These are phyloP conservation scores for Margarornis squamiger DNA, from an alignment of 2,797 vertebrate genomes.

Conservation along the genomic window DNA sequence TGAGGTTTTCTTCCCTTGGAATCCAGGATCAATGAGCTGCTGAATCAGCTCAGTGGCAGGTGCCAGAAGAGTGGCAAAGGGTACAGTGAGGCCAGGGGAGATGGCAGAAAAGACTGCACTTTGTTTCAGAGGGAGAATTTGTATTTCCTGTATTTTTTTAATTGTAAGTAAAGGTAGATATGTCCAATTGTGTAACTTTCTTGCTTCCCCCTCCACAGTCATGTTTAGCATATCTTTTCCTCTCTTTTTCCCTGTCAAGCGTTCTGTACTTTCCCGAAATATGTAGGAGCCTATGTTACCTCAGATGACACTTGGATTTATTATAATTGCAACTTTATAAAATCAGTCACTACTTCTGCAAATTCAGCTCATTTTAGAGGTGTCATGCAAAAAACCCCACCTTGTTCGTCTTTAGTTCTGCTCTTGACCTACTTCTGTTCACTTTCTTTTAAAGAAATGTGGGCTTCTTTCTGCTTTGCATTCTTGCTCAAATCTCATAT, in stretches of 20 bases:
- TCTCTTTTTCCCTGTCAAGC: neutral
- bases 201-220: neutral
- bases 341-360: neutral
- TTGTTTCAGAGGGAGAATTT: neutral
- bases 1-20: neutral
- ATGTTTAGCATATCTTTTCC: neutral
- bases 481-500: neutral
- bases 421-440: neutral
- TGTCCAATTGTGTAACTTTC: neutral
- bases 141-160: neutral
- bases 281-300: neutral
- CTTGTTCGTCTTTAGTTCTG: neutral
- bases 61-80: neutral
- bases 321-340: neutral
- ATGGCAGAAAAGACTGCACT: neutral
- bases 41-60: neutral
- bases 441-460: neutral
- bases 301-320: neutral
- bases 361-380: neutral
- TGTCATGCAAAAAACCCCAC: fast-evolving
- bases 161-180: neutral
- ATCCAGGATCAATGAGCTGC: neutral
- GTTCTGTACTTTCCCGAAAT: neutral
- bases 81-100: neutral
- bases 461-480: neutral